Percentiles rank a stretch among this genome's conserved stretches.
Conservation (phyloP, 1,140 invertebrate species). For the Cydia splendana region DNA sequence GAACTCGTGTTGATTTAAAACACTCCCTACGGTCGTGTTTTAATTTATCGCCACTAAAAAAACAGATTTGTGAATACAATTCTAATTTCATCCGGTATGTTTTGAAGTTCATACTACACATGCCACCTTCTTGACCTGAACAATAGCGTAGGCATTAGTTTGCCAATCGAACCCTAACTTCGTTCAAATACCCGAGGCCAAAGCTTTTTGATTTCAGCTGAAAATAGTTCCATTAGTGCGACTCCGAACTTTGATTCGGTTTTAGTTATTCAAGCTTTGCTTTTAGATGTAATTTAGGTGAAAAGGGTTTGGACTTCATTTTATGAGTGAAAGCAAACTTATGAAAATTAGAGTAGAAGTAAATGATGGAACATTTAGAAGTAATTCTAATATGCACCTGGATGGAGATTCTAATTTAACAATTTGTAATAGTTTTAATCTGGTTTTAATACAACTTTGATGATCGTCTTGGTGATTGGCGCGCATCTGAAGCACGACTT, state of each 20-base stretch:
- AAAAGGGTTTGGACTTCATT: background rate
- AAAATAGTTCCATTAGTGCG: slow-evolving; percentile 25
- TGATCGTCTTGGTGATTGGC: no score
- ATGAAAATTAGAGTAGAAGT: background rate
- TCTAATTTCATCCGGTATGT: background rate
- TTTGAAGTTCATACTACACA: background rate
- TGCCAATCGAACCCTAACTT: slow-evolving; percentile 1
- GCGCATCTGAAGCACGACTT: no score
- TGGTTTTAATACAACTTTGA: no score
- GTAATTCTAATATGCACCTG: no score
- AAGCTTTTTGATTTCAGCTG: slow-evolving; percentile 18
- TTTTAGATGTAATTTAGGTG: background rate
- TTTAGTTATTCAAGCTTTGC: slow-evolving; percentile 5
- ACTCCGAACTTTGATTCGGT: background rate
- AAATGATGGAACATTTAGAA: no score
- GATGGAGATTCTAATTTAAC: no score
- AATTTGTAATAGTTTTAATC: no score
- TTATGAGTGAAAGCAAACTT: background rate
- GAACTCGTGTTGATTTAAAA: no score
- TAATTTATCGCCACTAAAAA: no score
- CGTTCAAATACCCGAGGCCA: background rate
- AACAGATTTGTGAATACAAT: background rate
- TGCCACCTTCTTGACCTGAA: background rate
- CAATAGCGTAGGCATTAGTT: background rate
- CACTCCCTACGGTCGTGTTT: no score